These are phyloP conservation scores for Progne subis DNA, from an alignment of 2,113 vertebrate species.

Conservation along the genomic window DNA sequence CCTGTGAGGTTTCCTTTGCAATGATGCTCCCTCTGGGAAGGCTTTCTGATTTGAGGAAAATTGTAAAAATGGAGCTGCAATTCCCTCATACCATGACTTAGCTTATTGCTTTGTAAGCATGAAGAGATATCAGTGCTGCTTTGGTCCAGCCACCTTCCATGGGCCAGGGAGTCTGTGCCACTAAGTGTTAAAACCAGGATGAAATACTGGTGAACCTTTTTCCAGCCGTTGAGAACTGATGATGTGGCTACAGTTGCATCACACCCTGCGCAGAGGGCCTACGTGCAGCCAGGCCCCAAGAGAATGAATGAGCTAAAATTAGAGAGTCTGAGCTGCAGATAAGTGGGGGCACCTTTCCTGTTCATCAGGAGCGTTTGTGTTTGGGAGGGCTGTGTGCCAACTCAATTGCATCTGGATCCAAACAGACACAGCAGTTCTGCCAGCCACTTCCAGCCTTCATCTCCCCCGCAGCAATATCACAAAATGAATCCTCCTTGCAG, in stretches of 20 bases:
- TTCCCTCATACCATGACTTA: not conserved
- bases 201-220: not conserved
- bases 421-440: not conserved
- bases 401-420: not conserved
- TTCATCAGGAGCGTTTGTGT: slow-evolving; percentile 7
- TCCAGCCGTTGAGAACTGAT: not conserved
- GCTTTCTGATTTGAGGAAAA: not conserved
- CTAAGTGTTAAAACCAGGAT: not conserved
- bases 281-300: not conserved
- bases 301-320: slow-evolving; percentile 41
- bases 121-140: not conserved
- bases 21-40: not conserved
- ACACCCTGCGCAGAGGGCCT: not conserved
- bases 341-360: slow-evolving; percentile 13
- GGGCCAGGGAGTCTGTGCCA: not conserved
- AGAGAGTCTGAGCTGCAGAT: not conserved
- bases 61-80: not conserved
- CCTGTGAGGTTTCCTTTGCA: not conserved
- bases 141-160: not conserved
- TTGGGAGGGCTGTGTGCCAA: not conserved
- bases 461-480: not conserved
- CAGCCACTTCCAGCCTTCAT: not conserved
- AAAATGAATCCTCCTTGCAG: not conserved
- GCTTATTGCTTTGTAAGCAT: not conserved
- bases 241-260: slow-evolving; percentile 7